Evolutionary conservation across 2,113 vertebrate species (phyloP).

Genomic region (Seriola rivoliana): DNA sequence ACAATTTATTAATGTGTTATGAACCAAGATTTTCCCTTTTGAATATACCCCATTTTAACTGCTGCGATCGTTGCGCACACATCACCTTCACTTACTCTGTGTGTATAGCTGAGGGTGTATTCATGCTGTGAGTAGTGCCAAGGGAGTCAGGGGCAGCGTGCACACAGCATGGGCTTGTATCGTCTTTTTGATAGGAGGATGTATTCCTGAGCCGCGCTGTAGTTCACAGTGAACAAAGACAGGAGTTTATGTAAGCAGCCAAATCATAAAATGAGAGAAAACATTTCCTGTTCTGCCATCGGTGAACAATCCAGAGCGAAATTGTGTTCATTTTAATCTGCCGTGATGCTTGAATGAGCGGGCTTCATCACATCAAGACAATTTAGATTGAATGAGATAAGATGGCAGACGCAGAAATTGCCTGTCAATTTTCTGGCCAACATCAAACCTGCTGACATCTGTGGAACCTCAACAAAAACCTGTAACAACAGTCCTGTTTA

Average conservation of each 20-base stretch:
- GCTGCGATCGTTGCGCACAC: not conserved
- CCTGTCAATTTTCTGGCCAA: not conserved
- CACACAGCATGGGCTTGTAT: constrained; percentile 7
- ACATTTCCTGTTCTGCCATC: not conserved
- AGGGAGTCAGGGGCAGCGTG: constrained; percentile 3
- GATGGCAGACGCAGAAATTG: constrained; percentile 24
- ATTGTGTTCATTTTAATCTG: constrained; percentile 25
- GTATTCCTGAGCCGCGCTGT: constrained; percentile 27
- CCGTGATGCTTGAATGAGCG: not conserved
- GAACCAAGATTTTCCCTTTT: no score
- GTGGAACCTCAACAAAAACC: not conserved
- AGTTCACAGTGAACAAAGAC: constrained; percentile 32
- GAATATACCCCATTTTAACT: not conserved
- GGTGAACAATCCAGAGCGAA: not conserved
- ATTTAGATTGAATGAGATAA: constrained; percentile 24
- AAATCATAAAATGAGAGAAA: constrained; percentile 39
- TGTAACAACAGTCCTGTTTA: not conserved
- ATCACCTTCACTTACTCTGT: constrained; percentile 12
- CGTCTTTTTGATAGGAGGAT: constrained; percentile 15
- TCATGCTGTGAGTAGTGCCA: constrained; percentile 1
- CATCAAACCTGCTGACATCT: not conserved
- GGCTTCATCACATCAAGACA: constrained; percentile 19
- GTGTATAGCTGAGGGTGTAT: constrained; percentile 9
- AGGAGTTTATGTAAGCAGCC: constrained; percentile 28
- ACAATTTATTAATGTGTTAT: no score